phyloP scores from a whole-genome alignment of 2,113 vertebrate species.

The Circaetus cinerascens region DNA sequence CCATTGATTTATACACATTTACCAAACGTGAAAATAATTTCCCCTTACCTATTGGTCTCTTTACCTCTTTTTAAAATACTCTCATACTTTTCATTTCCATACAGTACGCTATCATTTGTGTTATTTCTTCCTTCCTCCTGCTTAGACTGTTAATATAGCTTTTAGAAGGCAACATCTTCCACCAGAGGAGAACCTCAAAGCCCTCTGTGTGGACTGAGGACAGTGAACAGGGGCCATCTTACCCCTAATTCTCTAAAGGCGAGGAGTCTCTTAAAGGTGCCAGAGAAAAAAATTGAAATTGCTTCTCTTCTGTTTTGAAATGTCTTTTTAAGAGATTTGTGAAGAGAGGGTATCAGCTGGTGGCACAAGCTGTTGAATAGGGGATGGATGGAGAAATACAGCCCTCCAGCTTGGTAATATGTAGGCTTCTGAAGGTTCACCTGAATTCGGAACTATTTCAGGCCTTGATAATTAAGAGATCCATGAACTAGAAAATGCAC shows the following conservation, averaged over 20 bases:
- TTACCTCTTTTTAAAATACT: background rate
- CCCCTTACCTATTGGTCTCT: background rate
- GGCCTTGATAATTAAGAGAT: background rate
- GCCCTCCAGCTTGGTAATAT: background rate
- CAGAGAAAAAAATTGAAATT: background rate
- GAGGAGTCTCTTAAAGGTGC: background rate
- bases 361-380: background rate
- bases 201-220: background rate
- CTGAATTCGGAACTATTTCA: background rate
- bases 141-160: background rate
- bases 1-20: background rate
- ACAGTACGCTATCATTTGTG: background rate
- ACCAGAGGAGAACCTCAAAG: background rate
- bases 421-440: background rate
- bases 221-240: background rate
- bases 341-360: background rate
- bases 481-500: background rate
- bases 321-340: background rate
- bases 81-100: background rate
- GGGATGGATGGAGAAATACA: background rate
- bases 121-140: background rate
- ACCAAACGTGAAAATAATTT: background rate
- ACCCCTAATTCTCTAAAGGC: background rate
- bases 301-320: background rate
- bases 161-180: background rate